Conservation (phyloP, 1,140 invertebrate species). For the Copidosoma floridanum region DNA sequence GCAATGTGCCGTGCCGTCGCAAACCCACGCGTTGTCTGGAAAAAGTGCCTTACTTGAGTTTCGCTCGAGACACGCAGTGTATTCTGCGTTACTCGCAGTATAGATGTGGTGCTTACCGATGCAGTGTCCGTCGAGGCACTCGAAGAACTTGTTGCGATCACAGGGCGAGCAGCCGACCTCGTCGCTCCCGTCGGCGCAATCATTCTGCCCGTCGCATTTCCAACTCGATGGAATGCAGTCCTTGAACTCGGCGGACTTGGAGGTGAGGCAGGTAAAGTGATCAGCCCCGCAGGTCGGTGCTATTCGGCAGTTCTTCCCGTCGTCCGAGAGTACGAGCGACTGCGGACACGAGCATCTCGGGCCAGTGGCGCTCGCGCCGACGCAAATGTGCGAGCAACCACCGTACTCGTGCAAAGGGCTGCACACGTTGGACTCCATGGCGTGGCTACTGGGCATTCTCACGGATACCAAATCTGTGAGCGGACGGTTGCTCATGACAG, state of each 20-base stretch:
- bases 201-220: slow-evolving; percentile 80
- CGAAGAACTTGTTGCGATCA: slow-evolving; percentile 64
- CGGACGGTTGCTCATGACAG: slow-evolving; percentile 55
- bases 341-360: slow-evolving; percentile 75
- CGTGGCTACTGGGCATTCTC: slow-evolving; percentile 42
- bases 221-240: slow-evolving; percentile 82
- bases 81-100: background rate
- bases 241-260: slow-evolving; percentile 50
- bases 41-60: background rate
- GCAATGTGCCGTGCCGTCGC: slow-evolving; percentile 74
- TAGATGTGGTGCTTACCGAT: slow-evolving; percentile 60
- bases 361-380: slow-evolving; percentile 41
- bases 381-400: slow-evolving; percentile 72
- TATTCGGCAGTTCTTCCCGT: slow-evolving; percentile 67
- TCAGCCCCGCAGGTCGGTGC: slow-evolving; percentile 73
- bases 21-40: slow-evolving; percentile 59
- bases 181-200: slow-evolving; percentile 82
- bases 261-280: slow-evolving; percentile 72
- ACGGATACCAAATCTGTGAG: slow-evolving; percentile 65
- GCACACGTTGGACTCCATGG: slow-evolving; percentile 49
- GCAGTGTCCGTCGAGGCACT: slow-evolving; percentile 74
- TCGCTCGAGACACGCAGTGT: too few relatives aligned
- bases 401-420: slow-evolving; percentile 54
- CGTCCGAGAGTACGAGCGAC: slow-evolving; percentile 69
- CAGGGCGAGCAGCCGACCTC: slow-evolving; percentile 72